Evolutionary conservation across 2,888 invertebrate genomes (phyloP).

Genomic region (Quadroppia sp.): DNA sequence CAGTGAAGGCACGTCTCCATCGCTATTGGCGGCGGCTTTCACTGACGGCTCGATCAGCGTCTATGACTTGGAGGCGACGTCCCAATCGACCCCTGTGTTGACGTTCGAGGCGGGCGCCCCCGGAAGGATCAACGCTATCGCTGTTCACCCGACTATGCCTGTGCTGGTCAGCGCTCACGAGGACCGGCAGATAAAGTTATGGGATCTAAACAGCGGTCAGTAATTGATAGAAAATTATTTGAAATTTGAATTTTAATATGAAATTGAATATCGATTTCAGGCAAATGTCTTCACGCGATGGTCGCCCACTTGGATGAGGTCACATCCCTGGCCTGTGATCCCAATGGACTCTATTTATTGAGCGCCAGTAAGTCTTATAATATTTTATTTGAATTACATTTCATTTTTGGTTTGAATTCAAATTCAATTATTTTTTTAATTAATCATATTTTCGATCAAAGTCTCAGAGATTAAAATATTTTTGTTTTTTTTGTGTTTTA

Average conservation of each 20-base stretch:
- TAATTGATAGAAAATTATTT: not conserved
- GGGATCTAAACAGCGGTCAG: slow-evolving; percentile 75
- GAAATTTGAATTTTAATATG: slow-evolving; percentile 32
- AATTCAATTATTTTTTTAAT: not conserved
- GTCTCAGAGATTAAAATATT: no score
- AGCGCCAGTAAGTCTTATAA: slow-evolving; percentile 71
- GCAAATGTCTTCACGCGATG: slow-evolving; percentile 93
- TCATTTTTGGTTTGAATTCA: not conserved
- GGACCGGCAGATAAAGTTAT: slow-evolving; percentile 97
- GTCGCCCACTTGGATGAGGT: slow-evolving; percentile 98
- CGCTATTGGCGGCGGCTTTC: slow-evolving; percentile 41
- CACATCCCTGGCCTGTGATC: slow-evolving; percentile 95
- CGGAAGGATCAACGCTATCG: slow-evolving; percentile 59
- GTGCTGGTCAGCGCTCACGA: slow-evolving; percentile 95
- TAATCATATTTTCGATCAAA: no score
- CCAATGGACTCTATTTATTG: slow-evolving; percentile 94
- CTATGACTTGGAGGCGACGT: slow-evolving; percentile 42
- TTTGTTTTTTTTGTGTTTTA: no score
- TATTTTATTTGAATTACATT: not conserved
- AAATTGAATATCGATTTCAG: slow-evolving; percentile 56
- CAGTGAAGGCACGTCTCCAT: slow-evolving; percentile 25
- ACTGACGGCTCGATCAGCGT: slow-evolving; percentile 43
- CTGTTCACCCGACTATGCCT: slow-evolving; percentile 93
- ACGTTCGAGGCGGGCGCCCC: slow-evolving; percentile 32
- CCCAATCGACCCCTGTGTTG: slow-evolving; percentile 36